Evolutionary conservation across 2,888 invertebrate genomes (phyloP), one percentile per base, ranked within the genome.

Genomic region (Carterocephalus palaemon): DNA sequence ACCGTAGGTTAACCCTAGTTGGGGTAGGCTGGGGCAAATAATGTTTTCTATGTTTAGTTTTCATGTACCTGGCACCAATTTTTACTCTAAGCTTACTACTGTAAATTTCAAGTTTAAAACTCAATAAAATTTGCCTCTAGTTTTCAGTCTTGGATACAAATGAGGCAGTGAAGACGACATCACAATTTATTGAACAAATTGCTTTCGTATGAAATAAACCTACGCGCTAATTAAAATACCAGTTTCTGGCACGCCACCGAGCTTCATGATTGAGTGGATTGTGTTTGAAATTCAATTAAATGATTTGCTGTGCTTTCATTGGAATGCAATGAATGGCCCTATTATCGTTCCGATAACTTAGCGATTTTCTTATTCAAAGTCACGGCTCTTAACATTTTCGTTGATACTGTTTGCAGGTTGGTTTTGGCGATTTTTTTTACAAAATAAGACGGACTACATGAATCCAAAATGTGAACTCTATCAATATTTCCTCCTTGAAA

Each of bases 231-330:
- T 20, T 34, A 8, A 4, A 20, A 20, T 29, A 6, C 12, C 13
- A 29, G 20, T 13, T 9, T 13, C 20, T 13, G 31, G 23, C 9
- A 23, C 15, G 29, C 10, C 23, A 9, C 9, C 13, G 17, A 10
- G 12, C 8, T 15, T 16, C 10, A 3, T 31, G 16, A 23, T 23
- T 36, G 9, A 28, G 16, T 9, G 33, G 36, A 43, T 36, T 41
- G 24, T 34, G 28, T 43, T 36, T 13, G 28, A 29, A 43, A 43
- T 36, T 43, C 42, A 43, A 33, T 43, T 29, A 36, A 43, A 28
- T 29, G n/a, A 37, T 23, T 17, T 23, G 8, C 13, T 29, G 16
- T 22, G 28, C 22, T 34, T 16, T 17, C 22, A 34, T 9, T 15
- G 22, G 6, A 22, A 43, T 20, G 10, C 22, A 28, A 22, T 36